Evolutionary conservation across 2,888 invertebrate species (phyloP).

Genomic region (Ptilodon capucinus): DNA sequence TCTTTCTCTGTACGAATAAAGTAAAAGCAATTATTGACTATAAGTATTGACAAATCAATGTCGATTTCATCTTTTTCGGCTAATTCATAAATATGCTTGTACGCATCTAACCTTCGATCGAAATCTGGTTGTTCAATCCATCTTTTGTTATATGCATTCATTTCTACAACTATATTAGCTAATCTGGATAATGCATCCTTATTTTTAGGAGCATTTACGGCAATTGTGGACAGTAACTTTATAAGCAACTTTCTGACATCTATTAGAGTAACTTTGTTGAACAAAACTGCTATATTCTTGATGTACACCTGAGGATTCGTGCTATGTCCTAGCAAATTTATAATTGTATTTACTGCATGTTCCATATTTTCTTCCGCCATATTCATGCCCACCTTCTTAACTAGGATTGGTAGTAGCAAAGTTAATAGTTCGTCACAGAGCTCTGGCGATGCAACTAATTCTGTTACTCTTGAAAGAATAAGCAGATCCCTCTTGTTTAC

Average conservation of each 20-base stretch:
- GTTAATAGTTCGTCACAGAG: conserved; percentile 87
- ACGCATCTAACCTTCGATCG: conserved; percentile 89
- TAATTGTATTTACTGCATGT: conserved; percentile 87
- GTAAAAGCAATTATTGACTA: conserved; percentile 92
- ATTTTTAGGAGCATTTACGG: conserved; percentile 63
- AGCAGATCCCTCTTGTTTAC: conserved; percentile 87
- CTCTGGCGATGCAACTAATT: conserved; percentile 86
- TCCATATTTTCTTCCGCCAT: conserved; percentile 86
- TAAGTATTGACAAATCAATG: conserved; percentile 85
- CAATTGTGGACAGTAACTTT: conserved; percentile 83
- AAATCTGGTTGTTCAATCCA: conserved; percentile 98
- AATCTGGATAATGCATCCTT: conserved; percentile 75
- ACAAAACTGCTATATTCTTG: conserved; percentile 87
- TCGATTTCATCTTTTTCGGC: conserved; percentile 78
- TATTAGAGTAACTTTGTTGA: conserved; percentile 85
- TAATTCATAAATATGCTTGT: conserved; percentile 85
- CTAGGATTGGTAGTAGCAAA: conserved; percentile 87
- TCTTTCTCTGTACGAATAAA: conserved; percentile 91
- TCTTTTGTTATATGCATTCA: conserved; percentile 94
- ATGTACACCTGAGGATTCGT: conserved; percentile 85
- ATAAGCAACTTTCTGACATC: conserved; percentile 87
- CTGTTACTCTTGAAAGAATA: conserved; percentile 89
- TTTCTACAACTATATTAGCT: conserved; percentile 82
- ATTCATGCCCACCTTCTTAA: conserved; percentile 83
- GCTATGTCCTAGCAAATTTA: conserved; percentile 88